Evolutionary conservation across 2,797 vertebrate species (phyloP), one percentile per base, ranked within the genome.

Genomic region (Danio jaintianensis): DNA sequence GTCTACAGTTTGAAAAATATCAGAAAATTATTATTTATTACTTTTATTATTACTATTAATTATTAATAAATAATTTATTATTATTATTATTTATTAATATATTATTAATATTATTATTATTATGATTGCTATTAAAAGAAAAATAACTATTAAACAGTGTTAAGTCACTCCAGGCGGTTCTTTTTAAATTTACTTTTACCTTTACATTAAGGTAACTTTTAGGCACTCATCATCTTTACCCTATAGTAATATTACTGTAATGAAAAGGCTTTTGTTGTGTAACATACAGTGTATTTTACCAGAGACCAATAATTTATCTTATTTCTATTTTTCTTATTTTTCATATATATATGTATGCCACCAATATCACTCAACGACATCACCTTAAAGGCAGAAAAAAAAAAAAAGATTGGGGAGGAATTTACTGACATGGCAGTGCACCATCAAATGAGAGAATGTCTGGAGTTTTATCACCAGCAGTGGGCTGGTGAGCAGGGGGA

Each of bases 371-470:
- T 66, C 18, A 63, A 53, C n/a, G 7, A 82, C 56, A 62, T 76
- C 67, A 78, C 43, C 74, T 76, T 73, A 61, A 74, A 81, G 38
- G 7, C 12, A 70, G 6, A 20, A 68, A 22, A 79, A 69, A 66
- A 74, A 82, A 82, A 69, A 43, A 64, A 74, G 47, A 48, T 67
- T 90, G 89, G 89, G 87, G 93, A 95, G 96, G 95, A 96, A 96
- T 94, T 94, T 94, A 94, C 93, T 90, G 92, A 94, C 93, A 95
- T 95, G 94, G 95, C 94, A 93, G 92, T 90, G 91, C 91, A 95
- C 95, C 95, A 96, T 96, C 95, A 96, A 95, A 96, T 96, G 95
- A 97, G 96, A 86, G 95, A 96, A 95, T 82, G 96, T 97, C 96
- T 98, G 96, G 95, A 95, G 93, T 97, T 96, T 97, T 97, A 97